A percentile compares a stretch with the other conserved stretches of the same genome.
Conservation (phyloP, 2,888 invertebrate species). For the Megastigmus dorsalis region DNA sequence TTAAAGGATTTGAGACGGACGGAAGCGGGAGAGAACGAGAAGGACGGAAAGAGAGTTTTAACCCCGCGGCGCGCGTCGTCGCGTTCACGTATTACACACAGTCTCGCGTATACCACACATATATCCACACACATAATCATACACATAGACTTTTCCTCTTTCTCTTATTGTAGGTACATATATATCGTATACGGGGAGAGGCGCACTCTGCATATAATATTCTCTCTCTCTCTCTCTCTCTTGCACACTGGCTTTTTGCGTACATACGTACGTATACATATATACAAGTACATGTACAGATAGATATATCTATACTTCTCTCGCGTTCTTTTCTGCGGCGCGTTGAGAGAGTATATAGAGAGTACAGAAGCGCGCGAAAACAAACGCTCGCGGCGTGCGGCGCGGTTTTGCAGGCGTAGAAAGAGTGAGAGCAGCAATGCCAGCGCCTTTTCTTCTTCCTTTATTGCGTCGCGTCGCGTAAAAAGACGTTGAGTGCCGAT, state of each 20-base stretch:
- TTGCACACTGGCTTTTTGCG: neutral
- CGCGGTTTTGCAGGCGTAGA: neutral
- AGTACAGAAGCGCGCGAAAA: constrained; percentile 34
- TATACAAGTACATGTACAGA: no score
- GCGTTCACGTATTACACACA: no score
- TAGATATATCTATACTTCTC: neutral
- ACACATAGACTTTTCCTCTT: neutral
- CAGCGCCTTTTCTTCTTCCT: constrained; percentile 41
- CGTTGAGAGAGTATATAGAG: no score
- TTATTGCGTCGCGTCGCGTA: constrained; percentile 52
- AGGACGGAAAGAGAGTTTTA: constrained; percentile 15
- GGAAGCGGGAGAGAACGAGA: constrained; percentile 3
- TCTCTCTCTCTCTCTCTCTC: neutral
- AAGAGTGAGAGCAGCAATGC: no score
- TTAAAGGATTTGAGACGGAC: no score
- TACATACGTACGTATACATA: neutral
- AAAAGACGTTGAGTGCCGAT: constrained; percentile 54
- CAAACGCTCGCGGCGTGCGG: constrained; percentile 16
- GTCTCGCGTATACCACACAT: no score
- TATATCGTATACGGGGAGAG: neutral
- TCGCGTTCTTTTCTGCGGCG: neutral
- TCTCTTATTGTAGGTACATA: neutral
- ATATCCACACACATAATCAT: no score
- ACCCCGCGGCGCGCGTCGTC: constrained; percentile 22
- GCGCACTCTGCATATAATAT: neutral